These are phyloP conservation scores for Dendrocopos noguchii DNA, from an alignment of 2,113 vertebrate species.

Conservation along the genomic window DNA sequence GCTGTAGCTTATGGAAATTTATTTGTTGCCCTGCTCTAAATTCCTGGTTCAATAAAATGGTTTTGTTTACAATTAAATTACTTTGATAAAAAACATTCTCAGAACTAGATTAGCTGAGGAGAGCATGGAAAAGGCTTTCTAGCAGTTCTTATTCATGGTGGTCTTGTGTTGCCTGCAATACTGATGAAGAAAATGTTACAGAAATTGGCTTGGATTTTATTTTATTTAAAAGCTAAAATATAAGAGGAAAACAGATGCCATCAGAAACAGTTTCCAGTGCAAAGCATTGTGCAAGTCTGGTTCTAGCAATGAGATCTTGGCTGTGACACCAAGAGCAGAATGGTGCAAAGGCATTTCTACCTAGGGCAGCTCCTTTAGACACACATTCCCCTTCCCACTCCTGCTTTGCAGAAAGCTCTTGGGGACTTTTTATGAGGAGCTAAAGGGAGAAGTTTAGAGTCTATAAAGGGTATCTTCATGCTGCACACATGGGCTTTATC, in stretches of 20 bases:
- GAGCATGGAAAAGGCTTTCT: not conserved
- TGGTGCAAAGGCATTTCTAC: not conserved
- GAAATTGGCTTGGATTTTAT: not conserved
- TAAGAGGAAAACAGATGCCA: not conserved
- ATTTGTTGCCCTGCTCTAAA: not conserved
- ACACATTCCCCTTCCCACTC: not conserved
- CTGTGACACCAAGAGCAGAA: not conserved
- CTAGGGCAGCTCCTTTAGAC: not conserved
- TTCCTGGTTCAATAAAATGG: accelerated
- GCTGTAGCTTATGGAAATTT: not conserved
- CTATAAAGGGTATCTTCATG: not conserved
- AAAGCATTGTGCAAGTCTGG: not conserved
- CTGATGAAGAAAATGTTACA: not conserved
- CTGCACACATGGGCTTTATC: not conserved
- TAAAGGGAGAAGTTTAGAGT: not conserved
- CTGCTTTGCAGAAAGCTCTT: not conserved
- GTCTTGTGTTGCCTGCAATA: not conserved
- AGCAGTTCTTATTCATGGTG: not conserved
- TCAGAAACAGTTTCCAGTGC: not conserved
- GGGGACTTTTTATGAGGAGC: not conserved
- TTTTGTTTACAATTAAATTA: not conserved
- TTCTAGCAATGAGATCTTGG: not conserved
- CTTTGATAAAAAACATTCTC: not conserved
- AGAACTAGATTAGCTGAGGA: not conserved
- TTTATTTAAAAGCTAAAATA: slow-evolving; percentile 10